Evolutionary conservation across 2,797 vertebrate genomes (phyloP), one percentile per base, ranked within the genome.

Genomic region (Gallinago solitaria): DNA sequence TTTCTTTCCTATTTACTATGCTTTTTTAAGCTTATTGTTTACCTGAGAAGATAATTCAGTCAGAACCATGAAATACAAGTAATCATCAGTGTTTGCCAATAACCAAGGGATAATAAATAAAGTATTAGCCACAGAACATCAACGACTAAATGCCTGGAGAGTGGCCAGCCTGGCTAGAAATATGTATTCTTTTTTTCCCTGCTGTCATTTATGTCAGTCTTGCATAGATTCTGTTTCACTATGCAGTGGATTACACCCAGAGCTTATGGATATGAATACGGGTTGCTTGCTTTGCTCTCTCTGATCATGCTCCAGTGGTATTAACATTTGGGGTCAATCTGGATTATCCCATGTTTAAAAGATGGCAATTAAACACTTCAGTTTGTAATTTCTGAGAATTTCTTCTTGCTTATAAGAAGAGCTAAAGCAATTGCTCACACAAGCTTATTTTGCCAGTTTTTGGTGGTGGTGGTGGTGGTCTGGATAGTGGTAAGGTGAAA

Each of bases 281-380:
- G 83, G 91, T 95, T 95, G 24, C 94, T 87, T 95, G 91, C 93
- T 96, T 95, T 96, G 78, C 78, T 95, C 94, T 71, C 93, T 95
- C 90, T 95, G 95, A 97, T 94, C 93, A 11, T 92, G 85, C 91
- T 93, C 91, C 96, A 95, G 91, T 77, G 64, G 93, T 92, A 96
- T 97, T 97, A 96, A 96, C 95, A 83, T 50, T 96, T 83, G 65
- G 88, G 96, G 96, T 96, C 95, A 97, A 94, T 96, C 96, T 96
- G 96, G 96, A 96, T 96, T 96, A 96, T 95, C 95, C 90, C 71
- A 63, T 90, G 69, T 96, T 94, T 95, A 94, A 96, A 95, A 94
- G 86, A 93, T 92, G 68, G 71, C 78, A 96, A 95, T 96, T 97
- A 97, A 96, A 92, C 88, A 89, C 64, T 94, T 95, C 74, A 77